These are phyloP conservation scores for Dione vanillae DNA, from an alignment of 2,888 invertebrate species.

Conservation along the genomic window DNA sequence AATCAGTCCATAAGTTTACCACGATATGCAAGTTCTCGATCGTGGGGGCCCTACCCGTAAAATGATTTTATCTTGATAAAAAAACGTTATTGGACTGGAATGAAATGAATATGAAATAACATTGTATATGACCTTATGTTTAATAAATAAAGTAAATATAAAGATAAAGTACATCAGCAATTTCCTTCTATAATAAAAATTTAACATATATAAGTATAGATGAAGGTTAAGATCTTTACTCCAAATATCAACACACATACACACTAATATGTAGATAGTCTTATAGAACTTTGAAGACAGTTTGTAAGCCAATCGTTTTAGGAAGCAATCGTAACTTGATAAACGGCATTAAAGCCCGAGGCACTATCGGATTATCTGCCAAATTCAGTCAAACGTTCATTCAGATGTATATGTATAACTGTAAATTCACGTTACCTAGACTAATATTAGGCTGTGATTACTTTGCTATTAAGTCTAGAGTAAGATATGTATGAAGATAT, in stretches of 20 bases:
- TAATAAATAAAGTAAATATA: too few species aligned
- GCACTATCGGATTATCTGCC: slow-evolving; percentile 31
- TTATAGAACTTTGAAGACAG: slow-evolving; percentile 25
- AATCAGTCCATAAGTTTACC: too few species aligned
- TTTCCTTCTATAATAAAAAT: neutral
- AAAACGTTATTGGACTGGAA: too few species aligned
- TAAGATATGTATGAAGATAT: neutral
- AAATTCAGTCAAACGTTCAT: slow-evolving; percentile 19
- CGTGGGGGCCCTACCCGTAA: too few species aligned
- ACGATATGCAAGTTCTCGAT: too few species aligned
- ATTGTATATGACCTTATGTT: too few species aligned
- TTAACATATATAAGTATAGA: neutral
- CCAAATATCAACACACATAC: neutral
- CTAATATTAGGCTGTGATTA: neutral
- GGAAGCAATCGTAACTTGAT: slow-evolving; percentile 34
- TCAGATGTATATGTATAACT: neutral
- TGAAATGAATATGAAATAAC: too few species aligned
- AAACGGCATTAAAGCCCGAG: slow-evolving; percentile 30
- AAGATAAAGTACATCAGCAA: too few species aligned
- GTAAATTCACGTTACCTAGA: neutral
- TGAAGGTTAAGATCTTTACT: neutral
- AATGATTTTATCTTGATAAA: too few species aligned
- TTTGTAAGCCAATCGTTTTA: slow-evolving; percentile 27
- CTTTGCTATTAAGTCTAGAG: neutral
- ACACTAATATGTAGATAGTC: neutral